Base-by-base conservation (phyloP, 2,888 invertebrate species). In the Busseola fusca region DNA sequence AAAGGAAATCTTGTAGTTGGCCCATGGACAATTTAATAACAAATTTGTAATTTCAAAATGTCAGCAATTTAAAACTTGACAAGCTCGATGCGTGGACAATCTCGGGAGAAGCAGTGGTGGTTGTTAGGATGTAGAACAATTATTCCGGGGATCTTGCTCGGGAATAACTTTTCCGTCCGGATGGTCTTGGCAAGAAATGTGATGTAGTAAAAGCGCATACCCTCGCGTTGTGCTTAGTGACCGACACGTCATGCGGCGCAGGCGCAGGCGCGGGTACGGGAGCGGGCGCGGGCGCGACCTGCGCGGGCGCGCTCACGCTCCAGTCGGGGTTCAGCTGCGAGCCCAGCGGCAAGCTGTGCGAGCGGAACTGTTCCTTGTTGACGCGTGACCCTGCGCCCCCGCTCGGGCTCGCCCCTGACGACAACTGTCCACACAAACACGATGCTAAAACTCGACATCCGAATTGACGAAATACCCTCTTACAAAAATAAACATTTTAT, bases 291-390 rank as follows among this genome's bases (percentile, higher is more conserved):
- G 72, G 58, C 66, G 69, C 63, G 57, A 78, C 85, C 64, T 86
- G 87, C 68, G 88, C 86, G 63, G 92, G 90, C 83, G 87, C 87
- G 75, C 84, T 88, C 72, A 95, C 92, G 72, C 85, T 84, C 95
- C 95, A 94, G 80, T 95, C 95, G 10, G 94, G 88, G 88, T 92
- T 91, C 78, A 97, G 91, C 85, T 96, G 96, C 65, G 96, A 94
- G 87, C 96, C 96, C 42, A 97, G 89, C 25, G 97, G 97, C 85
- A 97, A 87, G 86, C 97, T 97, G 90, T 96, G 96, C 76, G 97
- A 97, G 56, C 97, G 96, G 87, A 94, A 96, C 90, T 96, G 96
- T 84, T 97, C 97, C 89, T 94, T 93, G 75, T 71, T 88, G 81
- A 76, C 75, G 63, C 80, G 83, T 52, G 69, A 74, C 74, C 68